phyloP scores from a whole-genome alignment of 2,797 vertebrate species.

The Rhabdophis nuchalis region DNA sequence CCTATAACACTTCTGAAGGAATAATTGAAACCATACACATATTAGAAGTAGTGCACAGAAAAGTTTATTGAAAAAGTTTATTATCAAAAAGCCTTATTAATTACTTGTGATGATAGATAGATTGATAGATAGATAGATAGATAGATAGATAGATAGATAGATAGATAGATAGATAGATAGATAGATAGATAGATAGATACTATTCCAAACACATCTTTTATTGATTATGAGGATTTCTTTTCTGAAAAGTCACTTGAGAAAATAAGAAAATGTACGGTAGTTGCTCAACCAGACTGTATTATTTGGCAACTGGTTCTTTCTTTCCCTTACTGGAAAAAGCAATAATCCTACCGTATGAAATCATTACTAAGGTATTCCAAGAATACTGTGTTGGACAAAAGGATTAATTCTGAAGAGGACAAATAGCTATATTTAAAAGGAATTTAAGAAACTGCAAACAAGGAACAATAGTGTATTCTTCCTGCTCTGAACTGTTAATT shows the following conservation, averaged over 20 bases:
- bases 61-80: slow-evolving; percentile 24
- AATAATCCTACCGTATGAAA: slow-evolving; percentile 55
- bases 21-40: neutral
- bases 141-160: no score
- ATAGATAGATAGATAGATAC: no score
- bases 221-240: slow-evolving; percentile 12
- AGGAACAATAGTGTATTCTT: slow-evolving; percentile 42
- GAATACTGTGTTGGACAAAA: slow-evolving; percentile 47
- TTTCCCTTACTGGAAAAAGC: slow-evolving; percentile 56
- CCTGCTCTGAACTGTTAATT: slow-evolving; percentile 9
- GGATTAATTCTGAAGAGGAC: slow-evolving; percentile 51
- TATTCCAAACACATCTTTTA: neutral
- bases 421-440: slow-evolving; percentile 55
- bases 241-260: slow-evolving; percentile 37
- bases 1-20: neutral
- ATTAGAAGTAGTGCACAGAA: neutral
- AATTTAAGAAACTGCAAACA: slow-evolving; percentile 48
- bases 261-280: slow-evolving; percentile 37
- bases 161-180: no score
- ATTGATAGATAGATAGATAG: no score
- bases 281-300: slow-evolving; percentile 50
- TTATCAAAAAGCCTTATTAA: neutral
- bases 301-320: slow-evolving; percentile 49
- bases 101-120: neutral
- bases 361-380: slow-evolving; percentile 57